Evolutionary conservation across 2,888 invertebrate species (phyloP), one percentile per base, ranked within the genome.

Genomic region (Mythimna impura): DNA sequence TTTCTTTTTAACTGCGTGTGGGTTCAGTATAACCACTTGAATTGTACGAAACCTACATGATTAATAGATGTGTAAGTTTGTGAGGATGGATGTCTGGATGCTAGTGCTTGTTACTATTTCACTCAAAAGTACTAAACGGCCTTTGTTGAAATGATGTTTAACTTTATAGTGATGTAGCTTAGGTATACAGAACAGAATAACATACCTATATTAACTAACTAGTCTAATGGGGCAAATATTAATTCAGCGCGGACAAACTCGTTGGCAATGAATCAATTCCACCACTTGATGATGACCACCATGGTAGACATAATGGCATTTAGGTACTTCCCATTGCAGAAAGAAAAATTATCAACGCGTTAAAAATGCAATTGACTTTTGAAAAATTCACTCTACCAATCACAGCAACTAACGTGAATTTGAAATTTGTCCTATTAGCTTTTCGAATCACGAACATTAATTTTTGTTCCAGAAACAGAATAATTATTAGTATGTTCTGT

Each of bases 21-120:
- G 80, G 71, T 81, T 81, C 78, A 25, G 70, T 74, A 12, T 14
- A 22, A 58, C 20, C 22, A 65, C 30, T 68, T 73, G 50, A 62
- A 54, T 64, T 50, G 7, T 67, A 30, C 10, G 1, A 40, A 40
- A 14, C 43, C 43, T 14, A 43, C 14, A 3, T 43, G 5, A 43
- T 5, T 14, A 3, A 40, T 3, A 12, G 3, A 40, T 12, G 12
- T 10, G 12, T 2, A 40, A 40, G 12, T 40, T 10, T 40, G 9
- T 40, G 40, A 40, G 40, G 40, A 40, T 14, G 4, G 43, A 14
- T 43, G 2, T 14, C 2, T 14, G 14, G 14, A 43, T 3, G 12
- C 14, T 40, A 40, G 40, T 40, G 40, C 10, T 40, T 40, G 40
- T 40, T 40, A 40, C 40, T 40, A 40, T 40, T 40, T 40, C 40